A percentile compares a stretch with the other conserved stretches of the same genome.
Conservation (phyloP, 2,113 vertebrate species). For the Mustelus asterias region DNA sequence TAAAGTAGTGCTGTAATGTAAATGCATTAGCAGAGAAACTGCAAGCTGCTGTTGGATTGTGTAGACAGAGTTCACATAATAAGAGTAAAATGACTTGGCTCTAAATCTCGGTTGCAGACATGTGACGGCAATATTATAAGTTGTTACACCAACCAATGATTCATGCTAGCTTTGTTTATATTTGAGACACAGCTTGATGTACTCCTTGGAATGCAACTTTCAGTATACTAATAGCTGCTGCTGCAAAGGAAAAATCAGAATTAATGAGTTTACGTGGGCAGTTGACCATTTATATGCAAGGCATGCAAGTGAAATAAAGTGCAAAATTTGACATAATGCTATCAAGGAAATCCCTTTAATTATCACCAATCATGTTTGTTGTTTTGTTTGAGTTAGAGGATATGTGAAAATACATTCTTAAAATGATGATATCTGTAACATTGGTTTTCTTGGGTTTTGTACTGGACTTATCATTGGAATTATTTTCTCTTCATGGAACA, state of each 20-base stretch:
- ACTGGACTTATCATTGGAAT: neutral
- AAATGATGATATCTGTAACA: neutral
- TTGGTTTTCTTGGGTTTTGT: neutral
- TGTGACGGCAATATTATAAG: neutral
- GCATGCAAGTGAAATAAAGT: neutral
- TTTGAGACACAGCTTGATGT: neutral
- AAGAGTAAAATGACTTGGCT: no score
- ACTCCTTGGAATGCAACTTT: neutral
- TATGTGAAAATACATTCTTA: neutral
- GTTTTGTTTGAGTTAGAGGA: neutral
- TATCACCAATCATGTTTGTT: neutral
- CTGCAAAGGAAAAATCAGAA: neutral
- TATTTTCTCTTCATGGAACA: neutral
- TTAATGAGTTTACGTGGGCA: neutral
- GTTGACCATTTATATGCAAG: neutral
- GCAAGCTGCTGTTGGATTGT: neutral
- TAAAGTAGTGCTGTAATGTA: neutral
- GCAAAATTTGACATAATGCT: neutral
- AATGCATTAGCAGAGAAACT: neutral
- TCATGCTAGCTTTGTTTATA: neutral
- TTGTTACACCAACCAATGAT: neutral
- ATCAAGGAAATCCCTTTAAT: neutral
- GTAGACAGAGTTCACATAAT: no score
- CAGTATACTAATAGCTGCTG: neutral
- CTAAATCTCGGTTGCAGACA: neutral